These are phyloP conservation scores for Dasysyrphus tricinctus DNA, from an alignment of 2,888 invertebrate genomes.

Conservation along the genomic window DNA sequence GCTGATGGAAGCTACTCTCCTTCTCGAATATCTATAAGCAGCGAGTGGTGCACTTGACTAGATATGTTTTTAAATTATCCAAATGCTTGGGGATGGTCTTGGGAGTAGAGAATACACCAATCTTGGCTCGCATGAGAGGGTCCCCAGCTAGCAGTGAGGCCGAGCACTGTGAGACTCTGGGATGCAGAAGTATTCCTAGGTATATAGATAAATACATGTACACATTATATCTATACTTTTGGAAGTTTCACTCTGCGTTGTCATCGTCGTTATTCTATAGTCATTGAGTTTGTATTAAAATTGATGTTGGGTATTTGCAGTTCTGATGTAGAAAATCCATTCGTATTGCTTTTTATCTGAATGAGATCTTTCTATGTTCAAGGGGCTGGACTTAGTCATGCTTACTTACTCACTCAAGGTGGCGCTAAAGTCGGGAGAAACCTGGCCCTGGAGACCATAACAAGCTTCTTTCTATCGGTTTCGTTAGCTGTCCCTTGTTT, in stretches of 20 bases:
- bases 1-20: conserved; percentile 31
- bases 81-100: conserved; percentile 50
- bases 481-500: too few species aligned
- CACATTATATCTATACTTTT: conserved; percentile 12
- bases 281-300: conserved; percentile 54
- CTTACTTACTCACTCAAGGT: too few species aligned
- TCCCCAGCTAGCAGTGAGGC: neutral
- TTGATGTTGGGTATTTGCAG: conserved; percentile 50
- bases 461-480: too few species aligned
- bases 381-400: neutral
- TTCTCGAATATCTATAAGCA: neutral
- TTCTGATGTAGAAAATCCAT: conserved; percentile 54
- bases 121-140: neutral
- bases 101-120: conserved; percentile 31
- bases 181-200: conserved; percentile 21
- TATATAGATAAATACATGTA: neutral
- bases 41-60: conserved; percentile 48
- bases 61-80: conserved; percentile 64
- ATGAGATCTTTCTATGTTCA: neutral
- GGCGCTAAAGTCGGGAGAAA: neutral
- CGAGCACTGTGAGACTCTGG: conserved; percentile 41
- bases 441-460: too few species aligned
- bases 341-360: conserved; percentile 59
- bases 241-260: neutral
- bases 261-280: neutral